Evolutionary conservation across 2,888 invertebrate species (phyloP), one percentile per base, ranked within the genome.

Genomic region (Thelaira solivaga): DNA sequence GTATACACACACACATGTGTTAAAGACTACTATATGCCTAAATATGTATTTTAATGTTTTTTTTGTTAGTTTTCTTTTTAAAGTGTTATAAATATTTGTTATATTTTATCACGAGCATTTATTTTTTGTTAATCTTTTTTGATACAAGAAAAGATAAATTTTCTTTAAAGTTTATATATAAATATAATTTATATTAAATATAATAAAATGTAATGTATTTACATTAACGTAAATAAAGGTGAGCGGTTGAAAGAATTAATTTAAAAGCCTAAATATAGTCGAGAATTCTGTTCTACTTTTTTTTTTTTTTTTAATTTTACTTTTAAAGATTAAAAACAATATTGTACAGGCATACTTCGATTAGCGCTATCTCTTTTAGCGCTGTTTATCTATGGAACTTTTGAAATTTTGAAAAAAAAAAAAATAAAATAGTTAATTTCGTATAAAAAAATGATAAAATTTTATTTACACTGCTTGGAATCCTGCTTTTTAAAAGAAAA

Each of bases 61-160:
- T 18, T 2, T 55, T 43, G 36, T n/a, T 45, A 61, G 4, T 59
- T 31, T 16, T 41, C 24, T 49, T 51, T 49, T 11, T 29, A 53
- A 59, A 43, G 59, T 71, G 34, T 71, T 64, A 43, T 34, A 62
- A 62, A 64, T 55, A 67, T 61, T 59, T 68, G 43, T 77, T 55
- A 41, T 67, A 62, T 77, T 69, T 67, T 72, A 72, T 49, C 43
- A 68, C 67, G 51, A 72, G 79, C 79, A 80, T 80, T 80, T 80
- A 80, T 80, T 69, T 64, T 75, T 39, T 72, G 53, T 75, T 53
- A 31, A 64, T 8, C 8, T 22, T 13, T 53, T 61, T 51, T 68
- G 2, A 20, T 36, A 31, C 22, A 24, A 22, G n/a, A 57, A 45
- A 16, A 34, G 34, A 53, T 43, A 22, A 8, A 64, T 43, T 53